These are phyloP conservation scores for Drosophila merina DNA, from an alignment of 2,888 invertebrate species.

Conservation along the genomic window DNA sequence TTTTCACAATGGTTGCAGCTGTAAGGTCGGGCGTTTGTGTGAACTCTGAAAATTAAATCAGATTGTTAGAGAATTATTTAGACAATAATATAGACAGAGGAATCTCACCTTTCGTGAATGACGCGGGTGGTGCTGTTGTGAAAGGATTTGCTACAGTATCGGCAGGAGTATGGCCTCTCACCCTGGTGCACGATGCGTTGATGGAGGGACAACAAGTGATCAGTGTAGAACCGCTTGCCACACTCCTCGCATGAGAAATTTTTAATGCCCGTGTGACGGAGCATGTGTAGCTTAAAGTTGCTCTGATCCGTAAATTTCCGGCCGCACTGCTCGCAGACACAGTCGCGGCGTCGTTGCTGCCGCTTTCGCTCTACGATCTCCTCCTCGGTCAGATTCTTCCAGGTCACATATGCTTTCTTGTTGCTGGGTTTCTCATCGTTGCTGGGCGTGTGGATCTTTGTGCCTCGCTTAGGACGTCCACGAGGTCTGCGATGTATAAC, in stretches of 20 bases:
- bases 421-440: conserved; percentile 1
- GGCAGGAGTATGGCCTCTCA: conserved; percentile 80
- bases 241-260: conserved; percentile 57
- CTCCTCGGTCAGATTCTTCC: conserved; percentile 63
- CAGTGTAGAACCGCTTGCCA: conserved; percentile 55
- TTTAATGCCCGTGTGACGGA: conserved; percentile 60
- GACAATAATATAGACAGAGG: not conserved
- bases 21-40: conserved; percentile 80
- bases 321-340: conserved; percentile 66
- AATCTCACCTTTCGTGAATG: conserved; percentile 76
- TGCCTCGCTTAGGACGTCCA: not conserved
- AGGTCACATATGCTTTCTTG: conserved; percentile 50
- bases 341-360: conserved; percentile 54
- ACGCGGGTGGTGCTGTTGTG: conserved; percentile 77
- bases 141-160: conserved; percentile 74
- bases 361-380: conserved; percentile 55
- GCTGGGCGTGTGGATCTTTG: not conserved
- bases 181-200: conserved; percentile 73
- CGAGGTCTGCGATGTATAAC: not conserved
- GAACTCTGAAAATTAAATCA: conserved; percentile 57
- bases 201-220: conserved; percentile 56
- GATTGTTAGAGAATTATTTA: not conserved
- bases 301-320: conserved; percentile 64
- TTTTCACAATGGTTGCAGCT: conserved; percentile 73
- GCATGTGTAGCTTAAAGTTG: conserved; percentile 67